Percentiles rank a stretch among this genome's conserved stretches.
These are phyloP conservation scores for Porites cylindrica DNA, from an alignment of 92 coral and sea anemone genomes.

Conservation along the genomic window DNA sequence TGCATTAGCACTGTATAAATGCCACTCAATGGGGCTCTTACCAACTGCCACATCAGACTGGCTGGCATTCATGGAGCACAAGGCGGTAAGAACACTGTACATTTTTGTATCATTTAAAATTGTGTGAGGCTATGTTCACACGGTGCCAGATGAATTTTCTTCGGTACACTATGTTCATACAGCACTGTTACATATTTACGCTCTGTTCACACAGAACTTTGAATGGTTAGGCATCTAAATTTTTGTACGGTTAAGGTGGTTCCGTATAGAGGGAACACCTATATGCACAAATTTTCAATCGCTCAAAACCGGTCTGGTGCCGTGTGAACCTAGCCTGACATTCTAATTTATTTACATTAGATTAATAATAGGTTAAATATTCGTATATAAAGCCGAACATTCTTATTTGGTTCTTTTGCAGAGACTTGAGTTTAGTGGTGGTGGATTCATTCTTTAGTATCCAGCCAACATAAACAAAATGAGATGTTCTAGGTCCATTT, in stretches of 20 bases:
- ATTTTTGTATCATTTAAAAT: background rate
- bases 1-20: constrained; percentile 91
- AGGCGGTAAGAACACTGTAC: constrained; percentile 13
- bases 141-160: too few relatives aligned
- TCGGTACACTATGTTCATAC: background rate
- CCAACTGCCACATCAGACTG: constrained; percentile 99
- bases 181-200: too few relatives aligned
- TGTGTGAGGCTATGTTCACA: background rate
- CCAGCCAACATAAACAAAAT: background rate
- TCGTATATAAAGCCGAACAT: background rate
- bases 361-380: background rate
- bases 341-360: background rate
- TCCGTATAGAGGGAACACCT: too few relatives aligned
- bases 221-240: too few relatives aligned
- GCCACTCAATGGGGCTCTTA: constrained; percentile 96
- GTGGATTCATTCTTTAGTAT: constrained; percentile 76
- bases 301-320: too few relatives aligned
- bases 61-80: constrained; percentile 96
- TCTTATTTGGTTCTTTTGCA: constrained; percentile 35
- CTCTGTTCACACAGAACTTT: too few relatives aligned
- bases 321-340: too few relatives aligned
- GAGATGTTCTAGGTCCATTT: background rate
- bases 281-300: too few relatives aligned
- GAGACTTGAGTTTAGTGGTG: constrained; percentile 96
- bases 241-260: too few relatives aligned